A percentile compares a stretch with the other conserved stretches of the same genome.
Evolutionary conservation across 2,797 vertebrate genomes (phyloP).

Genomic region (Furcifer pardalis): DNA sequence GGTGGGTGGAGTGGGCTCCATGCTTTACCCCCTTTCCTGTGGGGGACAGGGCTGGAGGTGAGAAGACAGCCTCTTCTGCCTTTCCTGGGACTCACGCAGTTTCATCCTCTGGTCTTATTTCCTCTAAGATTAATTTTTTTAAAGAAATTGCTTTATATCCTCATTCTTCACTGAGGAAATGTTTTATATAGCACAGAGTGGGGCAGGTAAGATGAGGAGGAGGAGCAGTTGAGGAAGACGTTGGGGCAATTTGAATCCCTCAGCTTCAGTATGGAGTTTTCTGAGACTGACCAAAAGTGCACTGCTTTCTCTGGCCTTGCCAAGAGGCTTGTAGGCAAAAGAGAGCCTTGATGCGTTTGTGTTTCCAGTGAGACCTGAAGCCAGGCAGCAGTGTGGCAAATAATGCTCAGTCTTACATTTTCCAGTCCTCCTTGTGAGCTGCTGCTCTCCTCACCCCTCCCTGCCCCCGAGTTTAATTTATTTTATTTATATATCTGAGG

Average conservation of each 20-base stretch:
- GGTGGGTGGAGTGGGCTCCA: background rate
- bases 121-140: constrained; percentile 29
- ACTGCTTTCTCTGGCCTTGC: constrained; percentile 1
- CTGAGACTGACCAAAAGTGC: background rate
- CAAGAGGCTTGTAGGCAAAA: background rate
- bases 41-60: background rate
- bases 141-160: constrained; percentile 22
- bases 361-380: constrained; percentile 1
- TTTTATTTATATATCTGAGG: constrained; percentile 69
- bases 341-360: background rate
- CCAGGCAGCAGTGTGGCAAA: background rate
- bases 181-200: constrained; percentile 19
- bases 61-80: constrained; percentile 18
- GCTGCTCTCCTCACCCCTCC: background rate
- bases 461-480: constrained; percentile 56
- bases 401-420: constrained; percentile 24
- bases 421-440: background rate
- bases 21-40: constrained; percentile 6
- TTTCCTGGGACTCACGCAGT: background rate
- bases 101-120: constrained; percentile 32
- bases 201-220: background rate
- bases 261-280: background rate
- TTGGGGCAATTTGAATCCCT: constrained; percentile 1
- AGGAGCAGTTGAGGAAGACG: background rate
- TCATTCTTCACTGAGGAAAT: constrained; percentile 21